Base-by-base conservation (phyloP, 23 tunicate species). In the Aplidium turbinatum region DNA sequence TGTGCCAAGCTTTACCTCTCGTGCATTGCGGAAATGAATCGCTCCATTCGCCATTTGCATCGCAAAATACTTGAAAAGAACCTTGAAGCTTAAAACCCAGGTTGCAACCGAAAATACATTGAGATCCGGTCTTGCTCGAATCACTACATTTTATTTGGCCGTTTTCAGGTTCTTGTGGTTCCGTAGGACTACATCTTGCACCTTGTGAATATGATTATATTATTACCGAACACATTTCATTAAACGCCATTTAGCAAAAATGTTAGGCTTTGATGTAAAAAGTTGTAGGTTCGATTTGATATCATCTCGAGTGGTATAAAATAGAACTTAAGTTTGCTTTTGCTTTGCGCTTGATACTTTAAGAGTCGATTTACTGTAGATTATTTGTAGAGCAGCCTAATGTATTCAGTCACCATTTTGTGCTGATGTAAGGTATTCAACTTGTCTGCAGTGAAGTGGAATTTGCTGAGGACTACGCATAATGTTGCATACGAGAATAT, bases 131-230 rank as follows among this genome's bases (percentile, higher is more conserved):
- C 23, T 22, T 33, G 83, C 70, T 76, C 21, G 53, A 23, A 31
- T 90, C 64, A 58, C 65, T 71, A 66, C 97, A 90, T 1, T 73
- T 28, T 32, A 56, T 55, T 38, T 38, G 32, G 25, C 97, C 97
- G 76, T 90, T 71, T 0, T 31, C 27, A n/a, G 72, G 85, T 18
- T 33, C 52, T 1, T 21, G 31, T 40, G 85, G 69, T 47, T 31
- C 36, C 25, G 39, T 24, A 20, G 48, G 70, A 23, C 78, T 35
- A 36, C 96, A 88, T 35, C 74, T 56, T 28, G 79, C 21, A 5
- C 38, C 72, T 65, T 5, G 5, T 9, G 19, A 54, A n/a, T 42
- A 42, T 16, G 16, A 16, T 42, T 9, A 16, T 16, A 9, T 42
- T 9, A 9, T 16, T 42, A 9, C 13, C 50, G 16, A 11, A 42